A percentile compares a stretch with the other conserved stretches of the same genome.
Conservation (phyloP, 2,113 vertebrate species). For the Datnioides undecimradiatus region DNA sequence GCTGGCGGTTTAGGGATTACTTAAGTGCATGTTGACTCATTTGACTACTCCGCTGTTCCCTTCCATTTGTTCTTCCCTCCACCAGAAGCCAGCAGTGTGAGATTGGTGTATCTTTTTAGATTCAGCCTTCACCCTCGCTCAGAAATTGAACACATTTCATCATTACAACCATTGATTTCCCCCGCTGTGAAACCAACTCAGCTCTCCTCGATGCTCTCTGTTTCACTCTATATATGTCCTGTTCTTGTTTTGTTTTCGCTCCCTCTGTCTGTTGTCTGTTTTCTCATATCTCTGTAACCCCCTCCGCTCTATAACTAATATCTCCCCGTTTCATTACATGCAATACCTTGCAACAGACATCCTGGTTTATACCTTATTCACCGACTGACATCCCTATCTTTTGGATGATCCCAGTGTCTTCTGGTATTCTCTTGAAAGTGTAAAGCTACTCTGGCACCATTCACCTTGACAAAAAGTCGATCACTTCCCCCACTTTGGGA, state of each 20-base stretch:
- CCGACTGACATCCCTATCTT: not conserved
- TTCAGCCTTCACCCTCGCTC: constrained; percentile 4
- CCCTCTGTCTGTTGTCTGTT: constrained; percentile 19
- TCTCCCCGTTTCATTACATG: not conserved
- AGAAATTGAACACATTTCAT: constrained; percentile 43
- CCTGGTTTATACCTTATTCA: not conserved
- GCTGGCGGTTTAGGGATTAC: not conserved
- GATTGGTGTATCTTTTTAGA: constrained; percentile 20
- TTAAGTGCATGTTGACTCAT: not conserved
- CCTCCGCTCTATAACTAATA: not conserved
- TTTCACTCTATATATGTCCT: constrained; percentile 17
- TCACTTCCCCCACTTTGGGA: not conserved
- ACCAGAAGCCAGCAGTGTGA: not conserved
- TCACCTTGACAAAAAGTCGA: not conserved
- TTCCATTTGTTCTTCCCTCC: not conserved
- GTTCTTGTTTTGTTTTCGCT: constrained; percentile 11
- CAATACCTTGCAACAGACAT: constrained; percentile 18
- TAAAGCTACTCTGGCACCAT: not conserved
- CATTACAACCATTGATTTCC: constrained; percentile 54
- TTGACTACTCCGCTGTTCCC: not conserved
- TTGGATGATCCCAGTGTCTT: not conserved
- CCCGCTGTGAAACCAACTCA: constrained; percentile 17
- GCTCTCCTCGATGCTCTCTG: not conserved
- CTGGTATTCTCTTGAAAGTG: not conserved
- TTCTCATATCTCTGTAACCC: constrained; percentile 1